Evolutionary conservation across 2,888 invertebrate genomes (phyloP).

Genomic region (Phaedon cochleariae): DNA sequence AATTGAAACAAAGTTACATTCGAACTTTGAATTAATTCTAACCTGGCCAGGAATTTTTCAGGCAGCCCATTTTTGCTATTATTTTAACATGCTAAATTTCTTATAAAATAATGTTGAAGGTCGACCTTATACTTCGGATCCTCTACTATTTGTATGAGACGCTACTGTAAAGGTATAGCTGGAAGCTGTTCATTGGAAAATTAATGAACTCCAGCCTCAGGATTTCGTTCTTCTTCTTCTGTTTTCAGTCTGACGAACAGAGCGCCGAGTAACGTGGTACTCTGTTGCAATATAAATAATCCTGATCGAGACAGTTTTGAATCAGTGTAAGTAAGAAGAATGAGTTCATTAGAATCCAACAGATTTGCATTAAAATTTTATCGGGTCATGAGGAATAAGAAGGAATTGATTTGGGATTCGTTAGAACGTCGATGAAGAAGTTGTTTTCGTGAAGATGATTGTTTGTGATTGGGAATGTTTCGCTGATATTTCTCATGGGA

Average conservation of each 20-base stretch:
- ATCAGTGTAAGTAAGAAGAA: constrained; percentile 32
- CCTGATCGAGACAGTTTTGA: constrained; percentile 49
- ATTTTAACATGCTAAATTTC: too few relatives aligned
- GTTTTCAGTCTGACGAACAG: constrained; percentile 43
- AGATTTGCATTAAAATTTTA: constrained; percentile 32
- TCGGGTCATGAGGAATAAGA: constrained; percentile 1
- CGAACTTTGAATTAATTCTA: too few relatives aligned
- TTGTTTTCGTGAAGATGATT: background rate
- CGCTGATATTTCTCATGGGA: too few relatives aligned
- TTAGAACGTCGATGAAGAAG: background rate
- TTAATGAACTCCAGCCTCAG: constrained; percentile 47
- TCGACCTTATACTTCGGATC: too few relatives aligned
- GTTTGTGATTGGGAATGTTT: background rate
- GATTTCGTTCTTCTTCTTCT: constrained; percentile 42
- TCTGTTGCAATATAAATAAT: constrained; percentile 53
- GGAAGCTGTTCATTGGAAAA: constrained; percentile 50
- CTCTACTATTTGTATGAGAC: too few relatives aligned
- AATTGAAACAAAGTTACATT: too few relatives aligned
- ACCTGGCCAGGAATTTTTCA: too few relatives aligned
- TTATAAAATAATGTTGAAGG: too few relatives aligned
- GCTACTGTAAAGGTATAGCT: background rate
- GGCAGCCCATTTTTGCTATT: too few relatives aligned
- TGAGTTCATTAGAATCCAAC: constrained; percentile 25
- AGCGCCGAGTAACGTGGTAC: constrained; percentile 42
- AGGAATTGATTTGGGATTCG: background rate